A percentile compares a stretch with the other conserved stretches of the same genome.
Conservation (phyloP, 2,113 vertebrate species). For the Paracanthobrama guichenoti region DNA sequence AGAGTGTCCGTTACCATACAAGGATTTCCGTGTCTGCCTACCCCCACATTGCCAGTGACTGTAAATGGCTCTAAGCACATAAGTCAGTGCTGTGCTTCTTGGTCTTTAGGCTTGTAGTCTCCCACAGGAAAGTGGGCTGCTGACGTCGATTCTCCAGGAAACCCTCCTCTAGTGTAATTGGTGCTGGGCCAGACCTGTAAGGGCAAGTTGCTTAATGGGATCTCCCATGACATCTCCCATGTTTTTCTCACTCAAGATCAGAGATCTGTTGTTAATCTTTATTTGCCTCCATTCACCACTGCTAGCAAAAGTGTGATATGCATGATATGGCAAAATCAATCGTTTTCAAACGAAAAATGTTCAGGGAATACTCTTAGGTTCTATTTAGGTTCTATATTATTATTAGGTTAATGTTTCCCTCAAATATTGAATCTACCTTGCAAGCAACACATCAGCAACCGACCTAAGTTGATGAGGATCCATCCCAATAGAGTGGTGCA, state of each 20-base stretch:
- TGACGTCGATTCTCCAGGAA: neutral
- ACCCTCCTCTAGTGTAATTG: neutral
- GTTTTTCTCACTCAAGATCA: conserved; percentile 11
- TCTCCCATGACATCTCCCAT: conserved; percentile 23
- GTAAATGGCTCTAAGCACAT: neutral
- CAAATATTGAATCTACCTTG: neutral
- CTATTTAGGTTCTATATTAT: no score
- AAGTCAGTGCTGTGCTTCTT: neutral
- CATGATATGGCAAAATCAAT: neutral
- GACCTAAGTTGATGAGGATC: neutral
- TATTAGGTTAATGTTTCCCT: neutral
- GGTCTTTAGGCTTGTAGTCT: conserved; percentile 6
- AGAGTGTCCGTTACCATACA: neutral
- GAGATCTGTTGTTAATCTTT: conserved; percentile 5
- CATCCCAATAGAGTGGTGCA: no score
- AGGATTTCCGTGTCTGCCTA: neutral
- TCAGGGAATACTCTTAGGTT: neutral
- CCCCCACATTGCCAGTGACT: neutral
- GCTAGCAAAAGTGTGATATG: neutral
- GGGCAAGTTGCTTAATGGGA: conserved; percentile 18
- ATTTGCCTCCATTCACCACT: neutral
- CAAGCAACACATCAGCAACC: neutral
- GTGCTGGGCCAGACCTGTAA: conserved; percentile 16
- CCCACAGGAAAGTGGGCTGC: conserved; percentile 9
- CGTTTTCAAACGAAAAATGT: neutral